Conservation (phyloP, 2,113 vertebrate species). For the Nematolebias whitei region DNA sequence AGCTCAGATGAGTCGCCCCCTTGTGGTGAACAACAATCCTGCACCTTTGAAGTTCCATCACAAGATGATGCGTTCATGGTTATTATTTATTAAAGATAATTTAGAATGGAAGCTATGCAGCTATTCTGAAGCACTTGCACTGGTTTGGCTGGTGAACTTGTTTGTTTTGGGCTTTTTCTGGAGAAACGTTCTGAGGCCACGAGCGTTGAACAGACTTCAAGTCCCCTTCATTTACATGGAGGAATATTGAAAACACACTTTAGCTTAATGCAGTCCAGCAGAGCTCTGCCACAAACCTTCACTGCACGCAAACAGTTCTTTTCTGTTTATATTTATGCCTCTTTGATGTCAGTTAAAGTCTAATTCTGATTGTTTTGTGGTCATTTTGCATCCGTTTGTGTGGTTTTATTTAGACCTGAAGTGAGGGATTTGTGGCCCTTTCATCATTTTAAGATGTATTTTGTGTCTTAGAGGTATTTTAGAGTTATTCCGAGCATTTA, state of each 20-base stretch:
- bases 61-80: not conserved
- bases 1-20: conserved; percentile 63
- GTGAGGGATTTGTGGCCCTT: not conserved
- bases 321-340: not conserved
- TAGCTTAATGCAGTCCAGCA: conserved; percentile 20
- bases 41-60: not conserved
- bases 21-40: conserved; percentile 44
- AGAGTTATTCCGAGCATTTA: not conserved
- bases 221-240: conserved; percentile 23
- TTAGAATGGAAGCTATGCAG: not conserved
- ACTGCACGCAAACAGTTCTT: not conserved
- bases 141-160: not conserved
- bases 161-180: conserved; percentile 8
- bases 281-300: not conserved
- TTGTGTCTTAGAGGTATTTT: not conserved
- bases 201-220: conserved; percentile 9
- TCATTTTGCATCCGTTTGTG: not conserved
- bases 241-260: conserved; percentile 36
- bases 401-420: not conserved
- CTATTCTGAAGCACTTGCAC: conserved; percentile 8
- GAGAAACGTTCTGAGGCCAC: not conserved
- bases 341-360: not conserved
- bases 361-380: not conserved
- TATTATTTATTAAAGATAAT: not conserved
- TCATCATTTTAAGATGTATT: not conserved